Base-by-base conservation (phyloP, 2,113 vertebrate genomes). In the Callionymus lyra region DNA sequence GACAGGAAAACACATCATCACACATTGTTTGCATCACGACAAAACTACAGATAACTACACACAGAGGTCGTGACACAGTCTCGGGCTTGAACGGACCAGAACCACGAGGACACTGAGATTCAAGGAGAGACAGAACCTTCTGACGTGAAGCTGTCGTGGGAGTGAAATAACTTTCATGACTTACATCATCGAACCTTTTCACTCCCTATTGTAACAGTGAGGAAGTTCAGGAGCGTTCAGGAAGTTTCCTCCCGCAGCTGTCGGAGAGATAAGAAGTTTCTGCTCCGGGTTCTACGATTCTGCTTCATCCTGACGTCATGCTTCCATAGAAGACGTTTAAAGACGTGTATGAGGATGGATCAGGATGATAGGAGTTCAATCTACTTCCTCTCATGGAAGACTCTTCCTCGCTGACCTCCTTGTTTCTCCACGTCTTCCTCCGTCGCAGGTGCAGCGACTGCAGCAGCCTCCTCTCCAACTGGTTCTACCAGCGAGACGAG, bases 401-500 rank as follows among this genome's bases (percentile, higher is more conserved):
- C 21, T 27, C 59, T 37, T 57, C 15, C 34, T 41, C 15, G 16
- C 1, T 9, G 36, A 21, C 47, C 27, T 19, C 12, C 31, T 31
- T 49, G 6, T 35, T 34, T 44, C 14, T 12, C 14, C n/a, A 2
- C 33, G 21, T 10, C 2, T 44, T 34, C 43, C 10, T 59, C 18
- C 12, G 32, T n/a, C 18, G 36, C 6, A 99, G 95, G 82, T 99
- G 95, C 65, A 85, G 88, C 2, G 92, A 94, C 12, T 99, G 95
- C 0, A 77, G 87, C 14, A 79, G 80, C 31, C 84, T 88, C 46
- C 85, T 99, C 43, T 92, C 88, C 5, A 86, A 92, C 64, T 93
- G 94, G 86, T 96, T 95, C 85, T 95, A 92, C 1, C 93, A 99
- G 73, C 90, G 87, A 80, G 92, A 94, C 56, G 93, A 89, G 12